Conservation (phyloP, 2,113 vertebrate species). For the Gymnocephalus cernua region DNA sequence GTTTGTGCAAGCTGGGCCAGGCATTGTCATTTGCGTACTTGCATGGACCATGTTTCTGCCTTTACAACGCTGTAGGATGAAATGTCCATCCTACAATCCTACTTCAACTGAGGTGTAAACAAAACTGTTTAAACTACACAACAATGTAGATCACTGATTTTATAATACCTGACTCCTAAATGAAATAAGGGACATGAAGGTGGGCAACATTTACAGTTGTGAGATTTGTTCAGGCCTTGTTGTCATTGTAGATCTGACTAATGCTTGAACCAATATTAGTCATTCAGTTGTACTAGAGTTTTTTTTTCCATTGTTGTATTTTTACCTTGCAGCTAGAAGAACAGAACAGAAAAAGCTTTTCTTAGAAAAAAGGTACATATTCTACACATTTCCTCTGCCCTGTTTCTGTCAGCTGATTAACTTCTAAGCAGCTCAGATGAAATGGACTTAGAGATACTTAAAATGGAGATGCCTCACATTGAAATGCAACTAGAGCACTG, state of each 20-base stretch:
- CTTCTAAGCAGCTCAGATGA: constrained; percentile 41
- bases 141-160: neutral
- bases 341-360: neutral
- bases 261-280: constrained; percentile 43
- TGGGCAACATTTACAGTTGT: neutral
- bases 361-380: constrained; percentile 15
- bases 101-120: neutral
- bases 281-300: constrained; percentile 32
- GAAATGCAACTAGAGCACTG: constrained; percentile 68
- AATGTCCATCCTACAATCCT: no score
- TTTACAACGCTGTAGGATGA: neutral
- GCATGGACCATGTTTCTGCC: no score
- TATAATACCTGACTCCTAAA: neutral
- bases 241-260: constrained; percentile 17
- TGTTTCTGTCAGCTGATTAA: constrained; percentile 48
- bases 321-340: constrained; percentile 41
- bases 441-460: constrained; percentile 47
- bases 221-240: neutral
- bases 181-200: constrained; percentile 2
- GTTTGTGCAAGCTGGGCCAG: no score
- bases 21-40: no score
- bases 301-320: constrained; percentile 33
- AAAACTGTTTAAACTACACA: neutral
- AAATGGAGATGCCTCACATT: constrained; percentile 61
- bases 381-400: constrained; percentile 19